Evolutionary conservation across 2,888 invertebrate genomes (phyloP), one percentile per base, ranked within the genome.

Genomic region (Sepiola atlantica): DNA sequence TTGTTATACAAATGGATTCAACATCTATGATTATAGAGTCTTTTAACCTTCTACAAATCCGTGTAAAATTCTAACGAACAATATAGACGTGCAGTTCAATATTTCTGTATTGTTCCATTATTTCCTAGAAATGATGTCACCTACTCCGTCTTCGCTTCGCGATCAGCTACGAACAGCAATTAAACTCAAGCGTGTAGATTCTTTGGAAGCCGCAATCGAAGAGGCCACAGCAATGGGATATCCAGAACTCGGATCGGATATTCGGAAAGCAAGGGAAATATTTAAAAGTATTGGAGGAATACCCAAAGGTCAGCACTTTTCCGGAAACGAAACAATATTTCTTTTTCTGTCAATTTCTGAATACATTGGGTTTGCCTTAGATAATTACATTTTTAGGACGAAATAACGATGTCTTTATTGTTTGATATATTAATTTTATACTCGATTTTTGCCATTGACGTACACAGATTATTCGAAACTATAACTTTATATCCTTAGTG

Each of bases 251-350:
- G 92, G 92, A 21, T 92, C 35, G 32, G 92, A 92, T 45, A 35
- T 92, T 92, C 92, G 92, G 1, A 92, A 92, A 92, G 92, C 92
- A 28, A 92, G 92, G 16, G 92, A 92, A 24, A 92, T 35, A 28
- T 20, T 92, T 10, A 21, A 18, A 54, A 92, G 92, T 92, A 28
- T 92, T 21, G 92, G 92, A 35, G 92, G 92, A 28, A n/a, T 8
- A 4, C 24, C 24, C 8, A n/a, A 21, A 92, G 92, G 92, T 92
- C 35, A 92, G 92, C 21, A 24, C 77, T 4, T 61, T 61, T 61
- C n/a, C 18, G 10, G 2, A 16, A n/a, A 77, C 12, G n/a, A 18
- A n/a, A 77, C 1, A 16, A 32, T 16, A 77, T 16, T 0, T 77
- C 14, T 77, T 2, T 77, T 6, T 16, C n/a, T 4, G 45, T 32